Evolutionary conservation across 2,888 invertebrate genomes (phyloP).

Genomic region (Carpatolechia fugitivella): DNA sequence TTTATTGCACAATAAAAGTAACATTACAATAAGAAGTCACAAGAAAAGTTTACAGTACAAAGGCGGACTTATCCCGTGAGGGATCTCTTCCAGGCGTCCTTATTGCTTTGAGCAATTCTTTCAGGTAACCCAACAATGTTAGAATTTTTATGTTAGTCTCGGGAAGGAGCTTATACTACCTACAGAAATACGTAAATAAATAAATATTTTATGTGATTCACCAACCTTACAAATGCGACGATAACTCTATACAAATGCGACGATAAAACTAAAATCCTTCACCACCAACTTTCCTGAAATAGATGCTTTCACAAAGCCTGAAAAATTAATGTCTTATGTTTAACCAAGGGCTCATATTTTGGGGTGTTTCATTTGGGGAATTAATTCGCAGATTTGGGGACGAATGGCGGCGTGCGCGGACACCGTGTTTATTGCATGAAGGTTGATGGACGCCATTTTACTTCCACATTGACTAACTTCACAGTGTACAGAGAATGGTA

Average conservation of each 20-base stretch:
- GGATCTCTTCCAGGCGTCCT: too few species aligned
- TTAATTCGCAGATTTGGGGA: conserved; percentile 43
- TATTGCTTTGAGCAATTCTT: too few species aligned
- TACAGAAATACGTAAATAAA: too few species aligned
- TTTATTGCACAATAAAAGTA: too few species aligned
- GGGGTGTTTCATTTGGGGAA: conserved; percentile 33
- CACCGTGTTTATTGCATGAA: conserved; percentile 39
- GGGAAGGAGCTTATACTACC: too few species aligned
- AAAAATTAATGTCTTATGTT: background rate
- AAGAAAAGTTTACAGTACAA: too few species aligned
- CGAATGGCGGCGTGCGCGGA: conserved; percentile 34
- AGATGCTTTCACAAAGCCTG: background rate
- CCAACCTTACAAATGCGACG: background rate
- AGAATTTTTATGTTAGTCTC: too few species aligned
- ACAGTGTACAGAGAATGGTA: background rate
- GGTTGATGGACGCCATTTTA: conserved; percentile 42
- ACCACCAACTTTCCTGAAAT: too few species aligned
- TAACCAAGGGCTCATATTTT: background rate
- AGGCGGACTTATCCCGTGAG: too few species aligned
- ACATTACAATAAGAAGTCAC: too few species aligned
- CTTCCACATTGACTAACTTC: conserved; percentile 24
- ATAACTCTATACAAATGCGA: too few species aligned
- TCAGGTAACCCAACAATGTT: too few species aligned
- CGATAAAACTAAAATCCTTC: background rate
- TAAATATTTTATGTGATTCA: background rate